Evolutionary conservation across 1,140 invertebrate species (phyloP).

Genomic region (Drosophila willistoni): DNA sequence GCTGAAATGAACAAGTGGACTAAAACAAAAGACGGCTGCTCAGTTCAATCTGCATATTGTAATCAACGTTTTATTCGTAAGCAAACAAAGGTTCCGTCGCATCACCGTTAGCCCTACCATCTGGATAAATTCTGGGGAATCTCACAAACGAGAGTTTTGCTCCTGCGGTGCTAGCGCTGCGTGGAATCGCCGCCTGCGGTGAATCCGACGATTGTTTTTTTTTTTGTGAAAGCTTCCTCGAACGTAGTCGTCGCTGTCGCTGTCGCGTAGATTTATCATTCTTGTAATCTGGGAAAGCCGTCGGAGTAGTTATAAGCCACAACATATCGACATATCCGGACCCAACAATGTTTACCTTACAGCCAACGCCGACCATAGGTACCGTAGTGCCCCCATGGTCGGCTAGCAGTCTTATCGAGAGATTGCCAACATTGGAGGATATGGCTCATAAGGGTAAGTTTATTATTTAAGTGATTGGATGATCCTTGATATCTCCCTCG

Average conservation of each 20-base stretch:
- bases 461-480: neutral
- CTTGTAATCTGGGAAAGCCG: constrained; percentile 1
- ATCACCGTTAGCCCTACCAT: constrained; percentile 23
- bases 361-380: constrained; percentile 72
- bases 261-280: neutral
- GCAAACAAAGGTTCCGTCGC: constrained; percentile 22
- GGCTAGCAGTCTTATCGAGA: constrained; percentile 75
- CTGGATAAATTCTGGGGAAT: constrained; percentile 39
- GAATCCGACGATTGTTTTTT: constrained; percentile 4
- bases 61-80: neutral
- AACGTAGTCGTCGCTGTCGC: neutral
- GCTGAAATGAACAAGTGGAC: constrained; percentile 59
- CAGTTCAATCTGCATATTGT: constrained; percentile 30
- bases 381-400: constrained; percentile 75
- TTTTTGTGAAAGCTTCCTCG: constrained; percentile 11
- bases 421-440: constrained; percentile 73
- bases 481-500: neutral
- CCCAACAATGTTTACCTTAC: constrained; percentile 74
- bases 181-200: constrained; percentile 18
- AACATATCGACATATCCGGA: constrained; percentile 14
- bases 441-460: constrained; percentile 79
- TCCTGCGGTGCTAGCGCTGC: constrained; percentile 28
- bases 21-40: constrained; percentile 53
- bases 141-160: neutral
- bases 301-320: neutral